A percentile compares a stretch with the other conserved stretches of the same genome.
Conservation (phyloP, 1,140 invertebrate genomes). For the Drosophila tristis region DNA sequence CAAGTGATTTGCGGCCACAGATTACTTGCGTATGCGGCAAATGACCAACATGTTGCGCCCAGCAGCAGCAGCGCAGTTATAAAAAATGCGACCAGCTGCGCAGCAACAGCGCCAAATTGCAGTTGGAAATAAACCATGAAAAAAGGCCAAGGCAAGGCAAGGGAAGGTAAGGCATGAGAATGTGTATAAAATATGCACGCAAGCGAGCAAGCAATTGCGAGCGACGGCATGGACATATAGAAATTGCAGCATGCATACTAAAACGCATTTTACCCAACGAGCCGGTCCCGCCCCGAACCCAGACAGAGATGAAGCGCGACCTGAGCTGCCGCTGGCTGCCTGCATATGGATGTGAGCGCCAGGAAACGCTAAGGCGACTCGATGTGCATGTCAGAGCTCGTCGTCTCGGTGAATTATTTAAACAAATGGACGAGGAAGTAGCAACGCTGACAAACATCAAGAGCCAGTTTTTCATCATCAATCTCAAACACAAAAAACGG, state of each 20-base stretch:
- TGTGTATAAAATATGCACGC: conserved; percentile 38
- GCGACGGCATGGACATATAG: conserved; percentile 35
- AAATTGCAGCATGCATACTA: conserved; percentile 61
- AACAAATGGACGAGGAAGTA: conserved; percentile 33
- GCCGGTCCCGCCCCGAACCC: no score
- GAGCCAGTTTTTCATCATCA: conserved; percentile 54
- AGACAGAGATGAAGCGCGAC: no score
- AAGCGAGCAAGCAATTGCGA: conserved; percentile 42
- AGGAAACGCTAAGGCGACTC: conserved; percentile 13
- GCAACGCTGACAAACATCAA: conserved; percentile 29
- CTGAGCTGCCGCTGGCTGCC: conserved; percentile 1
- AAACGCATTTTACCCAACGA: conserved; percentile 19
- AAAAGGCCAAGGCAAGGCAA: background rate
- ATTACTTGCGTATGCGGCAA: conserved; percentile 48
- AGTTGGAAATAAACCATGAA: conserved; percentile 7
- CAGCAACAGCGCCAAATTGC: conserved; percentile 21
- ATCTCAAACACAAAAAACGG: conserved; percentile 34
- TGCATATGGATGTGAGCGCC: conserved; percentile 27
- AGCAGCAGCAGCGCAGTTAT: conserved; percentile 21
- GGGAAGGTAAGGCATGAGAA: conserved; percentile 2
- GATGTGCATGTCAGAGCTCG: conserved; percentile 48
- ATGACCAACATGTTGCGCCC: conserved; percentile 59
- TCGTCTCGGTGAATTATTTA: conserved; percentile 60
- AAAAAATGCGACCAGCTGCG: conserved; percentile 29
- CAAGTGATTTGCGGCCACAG: conserved; percentile 44